These are phyloP conservation scores for Pteronura brasiliensis DNA, from an alignment of 2,113 vertebrate species.

Conservation along the genomic window DNA sequence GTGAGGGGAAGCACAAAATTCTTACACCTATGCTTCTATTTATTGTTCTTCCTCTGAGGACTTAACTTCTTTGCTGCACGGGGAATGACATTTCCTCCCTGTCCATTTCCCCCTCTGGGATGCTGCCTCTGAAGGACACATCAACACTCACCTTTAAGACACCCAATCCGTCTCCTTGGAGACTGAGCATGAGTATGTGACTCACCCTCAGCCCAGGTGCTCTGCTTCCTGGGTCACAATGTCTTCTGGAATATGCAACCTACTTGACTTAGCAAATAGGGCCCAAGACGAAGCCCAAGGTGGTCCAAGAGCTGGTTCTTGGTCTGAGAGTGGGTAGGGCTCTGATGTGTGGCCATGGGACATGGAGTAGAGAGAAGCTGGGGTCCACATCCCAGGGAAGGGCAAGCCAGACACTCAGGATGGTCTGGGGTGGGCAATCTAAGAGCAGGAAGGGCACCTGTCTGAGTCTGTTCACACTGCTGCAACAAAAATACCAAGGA, in stretches of 20 bases:
- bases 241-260: background rate
- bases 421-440: background rate
- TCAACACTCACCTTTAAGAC: background rate
- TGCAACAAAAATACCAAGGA: background rate
- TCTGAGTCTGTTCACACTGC: background rate
- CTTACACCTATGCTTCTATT: slow-evolving; percentile 33
- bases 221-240: background rate
- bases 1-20: background rate
- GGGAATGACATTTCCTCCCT: background rate
- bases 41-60: slow-evolving; percentile 22
- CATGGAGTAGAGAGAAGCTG: background rate
- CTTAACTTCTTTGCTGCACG: background rate
- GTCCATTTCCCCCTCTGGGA: background rate
- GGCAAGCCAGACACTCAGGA: background rate
- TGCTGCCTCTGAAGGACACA: background rate
- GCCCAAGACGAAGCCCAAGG: background rate
- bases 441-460: background rate
- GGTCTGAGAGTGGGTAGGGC: background rate
- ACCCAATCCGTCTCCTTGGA: background rate
- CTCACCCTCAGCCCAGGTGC: background rate
- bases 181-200: background rate
- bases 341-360: background rate
- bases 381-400: background rate
- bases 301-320: background rate
- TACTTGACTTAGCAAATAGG: background rate